Evolutionary conservation across 2,797 vertebrate genomes (phyloP).

Genomic region (Harpagifer antarcticus): DNA sequence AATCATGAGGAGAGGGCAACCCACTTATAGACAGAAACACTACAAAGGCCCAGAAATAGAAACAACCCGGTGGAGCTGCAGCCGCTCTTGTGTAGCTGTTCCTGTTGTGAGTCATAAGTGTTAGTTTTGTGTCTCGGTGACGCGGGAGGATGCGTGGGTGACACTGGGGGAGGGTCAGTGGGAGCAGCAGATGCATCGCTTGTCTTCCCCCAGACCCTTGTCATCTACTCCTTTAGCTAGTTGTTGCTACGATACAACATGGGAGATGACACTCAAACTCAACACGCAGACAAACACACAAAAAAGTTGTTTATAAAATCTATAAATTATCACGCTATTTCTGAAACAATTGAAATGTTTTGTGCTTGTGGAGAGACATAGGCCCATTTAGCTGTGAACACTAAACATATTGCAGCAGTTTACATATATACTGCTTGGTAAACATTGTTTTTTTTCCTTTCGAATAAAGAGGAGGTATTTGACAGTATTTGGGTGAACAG

Average conservation of each 20-base stretch:
- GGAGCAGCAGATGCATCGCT: slow-evolving; percentile 59
- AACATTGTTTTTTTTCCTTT: background rate
- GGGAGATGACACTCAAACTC: slow-evolving; percentile 54
- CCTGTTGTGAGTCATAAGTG: slow-evolving; percentile 75
- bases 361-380: background rate
- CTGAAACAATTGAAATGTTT: slow-evolving; percentile 25
- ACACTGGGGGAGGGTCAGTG: slow-evolving; percentile 43
- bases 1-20: slow-evolving; percentile 53
- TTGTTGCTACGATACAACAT: slow-evolving; percentile 75
- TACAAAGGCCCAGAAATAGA: slow-evolving; percentile 67
- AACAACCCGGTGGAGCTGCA: slow-evolving; percentile 39
- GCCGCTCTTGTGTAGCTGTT: slow-evolving; percentile 41
- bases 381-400: background rate
- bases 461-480: slow-evolving; percentile 5
- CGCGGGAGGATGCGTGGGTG: slow-evolving; percentile 66
- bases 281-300: slow-evolving; percentile 32
- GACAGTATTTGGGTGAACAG: slow-evolving; percentile 11
- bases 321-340: slow-evolving; percentile 23
- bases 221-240: slow-evolving; percentile 58
- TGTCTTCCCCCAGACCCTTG: slow-evolving; percentile 71
- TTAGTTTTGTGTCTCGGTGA: slow-evolving; percentile 69
- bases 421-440: background rate
- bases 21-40: slow-evolving; percentile 57
- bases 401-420: background rate
- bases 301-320: slow-evolving; percentile 39